These are phyloP conservation scores for Drosophila setifemur DNA, from an alignment of 1,140 invertebrate species.

Conservation along the genomic window DNA sequence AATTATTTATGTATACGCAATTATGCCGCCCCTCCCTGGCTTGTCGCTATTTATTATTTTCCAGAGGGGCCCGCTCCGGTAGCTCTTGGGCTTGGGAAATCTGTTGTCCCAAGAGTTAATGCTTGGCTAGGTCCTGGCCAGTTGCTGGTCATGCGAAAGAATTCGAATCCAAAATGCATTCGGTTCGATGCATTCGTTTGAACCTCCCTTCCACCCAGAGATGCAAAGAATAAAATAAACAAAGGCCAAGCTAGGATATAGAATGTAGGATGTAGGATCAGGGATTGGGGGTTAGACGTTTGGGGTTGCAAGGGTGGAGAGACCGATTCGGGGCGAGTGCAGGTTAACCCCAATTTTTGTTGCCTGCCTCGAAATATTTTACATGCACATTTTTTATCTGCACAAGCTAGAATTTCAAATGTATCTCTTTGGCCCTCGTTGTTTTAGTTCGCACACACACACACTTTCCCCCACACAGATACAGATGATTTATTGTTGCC, in stretches of 20 bases:
- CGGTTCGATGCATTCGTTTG: constrained; percentile 24
- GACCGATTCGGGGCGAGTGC: constrained; percentile 34
- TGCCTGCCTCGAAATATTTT: constrained; percentile 56
- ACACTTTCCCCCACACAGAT: constrained; percentile 2
- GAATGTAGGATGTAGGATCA: background rate
- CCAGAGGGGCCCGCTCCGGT: no score
- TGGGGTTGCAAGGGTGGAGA: no score
- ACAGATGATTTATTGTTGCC: constrained; percentile 72
- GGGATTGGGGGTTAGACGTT: no score
- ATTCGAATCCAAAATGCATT: constrained; percentile 36
- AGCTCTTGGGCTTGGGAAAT: no score
- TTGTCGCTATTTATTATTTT: background rate
- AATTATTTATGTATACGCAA: constrained; percentile 60
- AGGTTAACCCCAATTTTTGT: constrained; percentile 73
- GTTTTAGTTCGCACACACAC: constrained; percentile 33
- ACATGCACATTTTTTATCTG: constrained; percentile 75
- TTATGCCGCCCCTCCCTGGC: constrained; percentile 23
- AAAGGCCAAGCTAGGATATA: constrained; percentile 29
- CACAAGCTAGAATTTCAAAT: constrained; percentile 71
- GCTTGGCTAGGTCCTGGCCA: constrained; percentile 3
- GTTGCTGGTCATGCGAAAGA: constrained; percentile 26
- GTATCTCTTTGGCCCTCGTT: constrained; percentile 57
- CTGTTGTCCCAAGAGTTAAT: constrained; percentile 1
- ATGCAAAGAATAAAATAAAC: constrained; percentile 31
- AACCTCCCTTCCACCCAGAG: no score